Percentiles rank a stretch among this genome's conserved stretches.
Evolutionary conservation across 2,797 vertebrate genomes (phyloP).

Genomic region (Odontamblyopus lacepedii): DNA sequence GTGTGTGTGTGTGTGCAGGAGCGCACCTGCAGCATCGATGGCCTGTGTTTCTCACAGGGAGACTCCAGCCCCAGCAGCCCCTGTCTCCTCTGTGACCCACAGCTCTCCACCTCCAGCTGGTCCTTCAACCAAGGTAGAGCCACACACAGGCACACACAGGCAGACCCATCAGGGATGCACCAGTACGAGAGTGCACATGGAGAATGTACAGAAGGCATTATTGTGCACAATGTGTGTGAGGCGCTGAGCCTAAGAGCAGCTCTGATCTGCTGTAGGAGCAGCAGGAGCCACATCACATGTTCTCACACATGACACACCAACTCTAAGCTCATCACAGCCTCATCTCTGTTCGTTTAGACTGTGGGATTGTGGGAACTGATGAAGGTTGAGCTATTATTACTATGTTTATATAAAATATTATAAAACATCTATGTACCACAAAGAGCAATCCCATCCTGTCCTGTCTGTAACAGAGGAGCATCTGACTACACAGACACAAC

Average conservation of each 20-base stretch:
- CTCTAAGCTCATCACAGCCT: background rate
- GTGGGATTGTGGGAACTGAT: background rate
- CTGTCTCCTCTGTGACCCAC: conserved; percentile 82
- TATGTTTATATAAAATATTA: too few relatives aligned
- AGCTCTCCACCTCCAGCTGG: conserved; percentile 80
- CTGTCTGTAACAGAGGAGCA: too few relatives aligned
- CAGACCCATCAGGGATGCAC: background rate
- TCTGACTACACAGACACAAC: too few relatives aligned
- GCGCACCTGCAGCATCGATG: conserved; percentile 82
- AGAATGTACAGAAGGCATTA: background rate
- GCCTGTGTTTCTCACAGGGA: conserved; percentile 81
- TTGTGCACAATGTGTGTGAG: too few relatives aligned
- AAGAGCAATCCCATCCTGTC: too few relatives aligned
- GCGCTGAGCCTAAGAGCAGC: too few relatives aligned
- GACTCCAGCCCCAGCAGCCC: conserved; percentile 80
- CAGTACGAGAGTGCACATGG: background rate
- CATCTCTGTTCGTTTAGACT: background rate
- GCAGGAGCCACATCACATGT: background rate
- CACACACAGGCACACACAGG: too few relatives aligned
- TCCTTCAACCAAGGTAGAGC: conserved; percentile 81
- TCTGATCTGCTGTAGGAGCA: background rate
- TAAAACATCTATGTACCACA: too few relatives aligned
- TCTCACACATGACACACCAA: background rate
- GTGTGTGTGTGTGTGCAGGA: conserved; percentile 70
- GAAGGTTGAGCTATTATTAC: background rate